Conservation (phyloP, 1,140 invertebrate species). For the Microplitis mediator region DNA sequence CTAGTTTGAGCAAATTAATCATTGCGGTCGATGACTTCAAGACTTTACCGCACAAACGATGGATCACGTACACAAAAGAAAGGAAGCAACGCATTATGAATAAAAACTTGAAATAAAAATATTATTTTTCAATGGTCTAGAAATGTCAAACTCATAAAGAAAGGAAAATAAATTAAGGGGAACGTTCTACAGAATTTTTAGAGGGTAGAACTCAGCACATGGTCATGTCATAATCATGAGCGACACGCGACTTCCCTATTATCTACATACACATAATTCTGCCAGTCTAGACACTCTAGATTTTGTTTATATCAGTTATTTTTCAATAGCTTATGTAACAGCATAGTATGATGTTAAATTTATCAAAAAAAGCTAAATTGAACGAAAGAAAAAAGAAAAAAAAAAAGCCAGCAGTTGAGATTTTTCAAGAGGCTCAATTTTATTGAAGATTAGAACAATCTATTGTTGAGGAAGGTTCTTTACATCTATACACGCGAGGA, state of each 20-base stretch:
- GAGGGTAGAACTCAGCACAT: slow-evolving; percentile 22
- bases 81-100: not conserved
- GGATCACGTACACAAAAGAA: not conserved
- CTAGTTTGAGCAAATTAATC: not conserved
- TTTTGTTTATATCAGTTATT: slow-evolving; percentile 19
- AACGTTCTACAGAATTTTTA: slow-evolving; percentile 22
- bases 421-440: not conserved
- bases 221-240: slow-evolving; percentile 32
- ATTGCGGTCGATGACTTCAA: not conserved
- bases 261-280: slow-evolving; percentile 7
- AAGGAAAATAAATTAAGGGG: slow-evolving; percentile 1
- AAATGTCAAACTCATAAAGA: not conserved
- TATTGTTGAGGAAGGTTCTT: slow-evolving; percentile 1
- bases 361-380: not conserved
- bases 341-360: not conserved
- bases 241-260: slow-evolving; percentile 29
- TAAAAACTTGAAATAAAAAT: not conserved
- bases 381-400: not conserved
- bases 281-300: slow-evolving; percentile 28
- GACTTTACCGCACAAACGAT: not conserved
- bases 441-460: not conserved
- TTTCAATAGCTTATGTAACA: not conserved
- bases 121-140: not conserved
- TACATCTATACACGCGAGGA: not conserved
- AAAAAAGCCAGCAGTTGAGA: too few species aligned